These are phyloP conservation scores for Diplodus puntazzo DNA, from an alignment of 2,797 vertebrate genomes.

Conservation along the genomic window DNA sequence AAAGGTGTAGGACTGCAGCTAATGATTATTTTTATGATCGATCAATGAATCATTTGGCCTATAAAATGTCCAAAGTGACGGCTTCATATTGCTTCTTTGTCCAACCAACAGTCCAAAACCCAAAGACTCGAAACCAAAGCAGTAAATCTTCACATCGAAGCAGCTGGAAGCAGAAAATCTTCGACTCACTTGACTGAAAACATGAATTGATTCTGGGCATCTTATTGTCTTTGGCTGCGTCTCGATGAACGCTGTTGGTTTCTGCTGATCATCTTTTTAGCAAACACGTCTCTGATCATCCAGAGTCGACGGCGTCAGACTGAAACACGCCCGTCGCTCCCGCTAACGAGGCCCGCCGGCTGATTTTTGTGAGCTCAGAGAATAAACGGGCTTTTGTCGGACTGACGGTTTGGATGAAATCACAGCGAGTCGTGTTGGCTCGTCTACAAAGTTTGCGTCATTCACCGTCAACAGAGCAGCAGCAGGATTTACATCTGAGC, in stretches of 20 bases:
- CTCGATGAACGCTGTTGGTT: neutral
- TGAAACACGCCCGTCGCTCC: neutral
- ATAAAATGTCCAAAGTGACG: too few relatives aligned
- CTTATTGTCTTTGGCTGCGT: neutral
- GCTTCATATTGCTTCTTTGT: too few relatives aligned
- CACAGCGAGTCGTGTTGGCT: neutral
- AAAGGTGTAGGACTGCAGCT: neutral
- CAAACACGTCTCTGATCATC: neutral
- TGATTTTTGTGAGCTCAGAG: neutral
- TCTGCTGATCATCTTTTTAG: neutral
- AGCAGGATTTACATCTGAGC: conserved; percentile 4
- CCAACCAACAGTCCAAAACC: too few relatives aligned
- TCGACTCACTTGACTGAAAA: neutral
- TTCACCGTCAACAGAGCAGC: conserved; percentile 17
- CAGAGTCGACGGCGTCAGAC: neutral
- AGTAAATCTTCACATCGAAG: too few relatives aligned
- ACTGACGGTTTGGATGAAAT: conserved; percentile 30
- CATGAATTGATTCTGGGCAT: neutral
- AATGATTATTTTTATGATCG: too few relatives aligned
- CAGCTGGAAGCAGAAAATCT: too few relatives aligned
- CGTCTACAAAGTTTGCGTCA: conserved; percentile 30
- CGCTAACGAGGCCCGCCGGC: neutral
- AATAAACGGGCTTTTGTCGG: conserved; percentile 28
- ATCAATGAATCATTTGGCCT: too few relatives aligned
- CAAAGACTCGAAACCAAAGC: too few relatives aligned